Base-by-base conservation (phyloP, 2,888 invertebrate species). In the Pristionchus fissidentatus region DNA sequence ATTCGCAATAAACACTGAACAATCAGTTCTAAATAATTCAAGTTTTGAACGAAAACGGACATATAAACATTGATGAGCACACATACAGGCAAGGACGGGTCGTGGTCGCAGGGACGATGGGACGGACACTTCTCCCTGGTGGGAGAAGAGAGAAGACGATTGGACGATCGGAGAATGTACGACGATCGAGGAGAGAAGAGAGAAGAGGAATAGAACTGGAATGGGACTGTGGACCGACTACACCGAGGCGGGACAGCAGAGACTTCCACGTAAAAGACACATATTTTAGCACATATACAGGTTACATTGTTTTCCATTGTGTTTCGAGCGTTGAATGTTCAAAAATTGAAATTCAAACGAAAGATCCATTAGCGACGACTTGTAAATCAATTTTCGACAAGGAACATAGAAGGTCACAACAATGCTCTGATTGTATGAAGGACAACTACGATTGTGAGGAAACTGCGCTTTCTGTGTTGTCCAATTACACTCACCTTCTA, bases 401-500 rank as follows among this genome's bases (percentile, higher is more conserved):
- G 15, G 2, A 35, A 62, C 62, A 62, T 3, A 35, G 3, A 62
- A n/a, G n/a, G 10, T 15, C 0, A 13, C 2, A 35, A 62, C 15
- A 15, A 62, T 19, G n/a, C 1, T 57, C 57, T 15, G 7, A n/a
- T n/a, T n/a, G n/a, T n/a, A n/a, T n/a, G n/a, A n/a, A n/a, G n/a
- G n/a, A n/a, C n/a, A n/a, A n/a, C n/a, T n/a, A n/a, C n/a, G n/a
- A n/a, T n/a, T n/a, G n/a, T n/a, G n/a, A n/a, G n/a, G 8, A 46
- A 15, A 46, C 46, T 10, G 8, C 46, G 7, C 57, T 22, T 26
- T 66, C 38, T 38, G 19, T 46, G n/a, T n/a, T n/a, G n/a, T n/a
- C n/a, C n/a, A n/a, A n/a, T n/a, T n/a, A n/a, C n/a, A 1, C 75
- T 35, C 29, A 89, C 91, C 90, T 88, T 91, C 90, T 57, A 90